A percentile compares a stretch with the other conserved stretches of the same genome.
Conservation (phyloP, 1,140 invertebrate genomes). For the Calosoma granatense region DNA sequence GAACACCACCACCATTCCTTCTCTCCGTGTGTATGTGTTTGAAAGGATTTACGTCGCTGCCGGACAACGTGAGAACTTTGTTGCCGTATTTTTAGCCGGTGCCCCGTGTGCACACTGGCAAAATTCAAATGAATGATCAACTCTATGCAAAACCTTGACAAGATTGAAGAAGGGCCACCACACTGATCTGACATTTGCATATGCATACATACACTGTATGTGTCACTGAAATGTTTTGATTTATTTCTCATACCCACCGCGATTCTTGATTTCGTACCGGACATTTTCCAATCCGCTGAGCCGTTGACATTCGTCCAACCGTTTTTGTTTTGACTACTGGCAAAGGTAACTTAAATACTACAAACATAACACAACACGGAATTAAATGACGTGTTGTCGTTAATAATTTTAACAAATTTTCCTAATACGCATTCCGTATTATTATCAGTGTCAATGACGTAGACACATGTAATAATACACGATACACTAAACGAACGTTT, state of each 20-base stretch:
- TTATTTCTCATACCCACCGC: neutral
- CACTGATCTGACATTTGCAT: neutral
- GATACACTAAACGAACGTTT: too few species aligned
- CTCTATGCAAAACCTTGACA: too few species aligned
- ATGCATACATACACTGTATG: neutral
- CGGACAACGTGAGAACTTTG: neutral
- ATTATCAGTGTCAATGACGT: too few species aligned
- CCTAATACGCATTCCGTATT: too few species aligned
- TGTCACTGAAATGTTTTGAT: constrained; percentile 6
- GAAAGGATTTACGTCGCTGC: neutral
- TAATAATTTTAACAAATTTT: too few species aligned
- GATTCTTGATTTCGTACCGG: neutral
- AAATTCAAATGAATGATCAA: neutral
- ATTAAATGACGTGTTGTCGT: too few species aligned
- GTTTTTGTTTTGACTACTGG: neutral
- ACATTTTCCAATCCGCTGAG: neutral
- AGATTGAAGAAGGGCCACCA: too few species aligned
- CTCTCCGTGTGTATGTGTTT: too few species aligned
- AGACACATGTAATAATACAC: too few species aligned
- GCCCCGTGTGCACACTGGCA: neutral
- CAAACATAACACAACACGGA: too few species aligned
- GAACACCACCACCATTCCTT: too few species aligned
- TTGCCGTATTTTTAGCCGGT: neutral
- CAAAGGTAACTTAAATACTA: too few species aligned
- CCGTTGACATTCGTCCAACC: neutral